Conservation (phyloP, 2,797 vertebrate species). For the Rhincodon typus region DNA sequence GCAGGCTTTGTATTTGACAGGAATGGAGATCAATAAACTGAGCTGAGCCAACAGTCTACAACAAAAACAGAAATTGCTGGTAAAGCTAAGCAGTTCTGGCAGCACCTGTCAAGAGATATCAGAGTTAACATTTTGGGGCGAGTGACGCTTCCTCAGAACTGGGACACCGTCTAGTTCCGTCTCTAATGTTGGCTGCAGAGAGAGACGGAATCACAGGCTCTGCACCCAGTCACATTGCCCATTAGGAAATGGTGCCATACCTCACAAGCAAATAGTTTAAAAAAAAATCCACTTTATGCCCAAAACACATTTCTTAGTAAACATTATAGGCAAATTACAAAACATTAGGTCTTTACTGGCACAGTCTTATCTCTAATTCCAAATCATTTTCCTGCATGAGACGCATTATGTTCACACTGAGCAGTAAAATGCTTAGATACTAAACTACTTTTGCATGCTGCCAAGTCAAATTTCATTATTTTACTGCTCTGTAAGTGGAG, state of each 20-base stretch:
- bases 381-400: background rate
- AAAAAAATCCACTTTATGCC: background rate
- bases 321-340: background rate
- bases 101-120: too few species aligned
- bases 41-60: background rate
- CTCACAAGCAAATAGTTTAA: background rate
- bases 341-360: background rate
- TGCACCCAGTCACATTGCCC: background rate
- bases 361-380: background rate
- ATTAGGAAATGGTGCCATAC: background rate
- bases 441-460: background rate
- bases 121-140: too few species aligned
- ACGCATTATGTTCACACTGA: background rate
- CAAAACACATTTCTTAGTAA: background rate
- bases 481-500: background rate
- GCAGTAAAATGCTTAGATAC: background rate
- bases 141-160: too few species aligned
- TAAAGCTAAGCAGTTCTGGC: too few species aligned
- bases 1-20: background rate
- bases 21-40: background rate
- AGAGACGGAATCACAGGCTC: background rate
- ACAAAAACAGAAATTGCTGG: too few species aligned
- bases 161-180: background rate
- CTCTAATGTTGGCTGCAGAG: background rate
- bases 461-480: background rate